Percentiles rank a stretch among this genome's conserved stretches.
phyloP scores from a whole-genome alignment of 2,113 vertebrate species.

The Sterrhoptilus dennistouni region DNA sequence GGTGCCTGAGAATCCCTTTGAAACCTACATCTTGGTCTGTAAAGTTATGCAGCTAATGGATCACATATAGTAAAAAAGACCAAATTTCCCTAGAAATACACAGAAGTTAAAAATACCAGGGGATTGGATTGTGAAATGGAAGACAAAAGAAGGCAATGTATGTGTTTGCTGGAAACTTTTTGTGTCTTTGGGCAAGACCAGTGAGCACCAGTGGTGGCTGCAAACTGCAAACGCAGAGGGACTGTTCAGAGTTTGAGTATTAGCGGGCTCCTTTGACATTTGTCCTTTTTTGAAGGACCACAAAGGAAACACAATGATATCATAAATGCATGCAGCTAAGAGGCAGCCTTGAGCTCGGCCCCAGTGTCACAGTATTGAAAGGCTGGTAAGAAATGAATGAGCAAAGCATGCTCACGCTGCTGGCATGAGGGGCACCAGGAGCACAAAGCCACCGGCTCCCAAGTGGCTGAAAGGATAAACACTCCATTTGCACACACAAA shows the following conservation, averaged over 20 bases:
- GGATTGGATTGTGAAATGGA: background rate
- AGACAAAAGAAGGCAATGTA: background rate
- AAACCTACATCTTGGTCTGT: background rate
- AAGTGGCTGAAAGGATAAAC: background rate
- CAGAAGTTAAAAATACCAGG: background rate
- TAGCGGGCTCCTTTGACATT: background rate
- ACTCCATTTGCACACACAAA: background rate
- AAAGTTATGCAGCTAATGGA: background rate
- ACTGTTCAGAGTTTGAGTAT: background rate
- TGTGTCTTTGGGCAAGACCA: background rate
- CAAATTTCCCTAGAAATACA: background rate
- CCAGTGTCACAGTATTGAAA: background rate
- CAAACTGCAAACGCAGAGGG: background rate
- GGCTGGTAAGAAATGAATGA: background rate
- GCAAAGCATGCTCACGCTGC: accelerated
- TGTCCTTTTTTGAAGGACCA: background rate
- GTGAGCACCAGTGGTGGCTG: background rate
- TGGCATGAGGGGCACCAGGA: background rate
- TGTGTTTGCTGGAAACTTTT: background rate
- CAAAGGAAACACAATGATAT: background rate
- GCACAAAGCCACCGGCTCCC: background rate
- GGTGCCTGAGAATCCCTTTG: background rate
- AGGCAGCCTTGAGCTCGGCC: background rate
- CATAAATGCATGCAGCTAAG: background rate
- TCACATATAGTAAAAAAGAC: background rate